Base-by-base conservation (phyloP, 2,888 invertebrate genomes). In the Rhabditoides inermis region DNA sequence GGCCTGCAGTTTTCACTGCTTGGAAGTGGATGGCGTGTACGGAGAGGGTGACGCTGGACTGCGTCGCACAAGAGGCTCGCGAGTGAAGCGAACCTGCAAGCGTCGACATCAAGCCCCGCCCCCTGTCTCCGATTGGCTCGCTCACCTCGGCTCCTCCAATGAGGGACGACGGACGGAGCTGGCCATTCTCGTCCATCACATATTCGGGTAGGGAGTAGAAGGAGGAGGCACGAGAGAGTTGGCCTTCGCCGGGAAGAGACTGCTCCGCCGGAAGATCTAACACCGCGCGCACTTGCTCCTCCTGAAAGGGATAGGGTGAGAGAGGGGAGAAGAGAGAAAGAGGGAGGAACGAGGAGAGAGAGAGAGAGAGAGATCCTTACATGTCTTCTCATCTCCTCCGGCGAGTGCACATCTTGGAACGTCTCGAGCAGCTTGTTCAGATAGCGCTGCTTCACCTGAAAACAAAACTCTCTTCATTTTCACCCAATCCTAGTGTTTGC, bases 181-280 rank as follows among this genome's bases (percentile, higher is more conserved):
- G 52, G 22, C 68, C 69, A 41, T 65, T 59, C 22, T 73, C 72
- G 25, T 63, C 72, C n/a, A 70, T 49, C 0, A 68, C 56, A 51
- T 70, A 74, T 50, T 74, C 74, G 12, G 74, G 74, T n/a, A 74
- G 56, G 5, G 73, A 74, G 45, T 69, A 66, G 56, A 65, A 73
- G 22, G 73, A 72, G 3, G 65, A 60, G 12, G 72, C 61, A 3
- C 71, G 58, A 2, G 69, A 60, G 7, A 69, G 49, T 12, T 45
- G 53, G n/a, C 26, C 26, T 22, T 35, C 32, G 15, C 23, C 28
- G 15, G 41, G 40, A 18, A 15, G 22, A 15, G 10, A 10, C 10
- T 40, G 15, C 18, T n/a, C 40, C 18, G n/a, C 63, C 10, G 66
- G 65, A 25, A 72, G 58, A 37, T 71, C 69, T 5, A 73, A 53